Conservation (phyloP, 2,113 vertebrate species). For the Otolemur garnettii region DNA sequence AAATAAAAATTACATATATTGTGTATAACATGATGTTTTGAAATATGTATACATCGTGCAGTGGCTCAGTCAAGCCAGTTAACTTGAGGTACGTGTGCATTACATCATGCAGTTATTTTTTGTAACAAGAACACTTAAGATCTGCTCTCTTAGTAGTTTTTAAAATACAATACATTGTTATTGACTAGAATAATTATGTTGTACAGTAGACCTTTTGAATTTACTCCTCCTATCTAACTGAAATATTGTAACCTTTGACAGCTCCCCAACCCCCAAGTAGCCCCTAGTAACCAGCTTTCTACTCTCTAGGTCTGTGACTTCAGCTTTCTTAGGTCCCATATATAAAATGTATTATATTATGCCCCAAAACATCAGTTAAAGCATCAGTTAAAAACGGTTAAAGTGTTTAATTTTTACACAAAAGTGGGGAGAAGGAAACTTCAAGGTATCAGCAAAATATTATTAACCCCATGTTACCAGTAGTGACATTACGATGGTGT, state of each 20-base stretch:
- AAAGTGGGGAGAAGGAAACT: neutral
- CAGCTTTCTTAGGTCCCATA: neutral
- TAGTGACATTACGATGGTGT: neutral
- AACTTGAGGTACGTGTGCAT: neutral
- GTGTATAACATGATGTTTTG: neutral
- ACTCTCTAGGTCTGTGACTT: neutral
- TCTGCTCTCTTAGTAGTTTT: neutral
- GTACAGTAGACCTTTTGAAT: neutral
- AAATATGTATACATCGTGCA: neutral
- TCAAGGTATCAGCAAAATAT: neutral
- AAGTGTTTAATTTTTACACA: slow-evolving; percentile 3
- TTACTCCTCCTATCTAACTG: neutral
- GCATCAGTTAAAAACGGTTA: neutral
- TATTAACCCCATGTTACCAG: neutral
- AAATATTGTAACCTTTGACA: neutral
- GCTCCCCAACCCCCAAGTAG: neutral
- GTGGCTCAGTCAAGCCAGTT: neutral
- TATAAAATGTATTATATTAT: neutral
- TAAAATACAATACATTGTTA: neutral
- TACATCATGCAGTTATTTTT: neutral
- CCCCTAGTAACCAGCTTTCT: neutral
- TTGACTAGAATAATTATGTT: neutral
- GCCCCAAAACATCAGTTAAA: neutral
- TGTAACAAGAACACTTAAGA: neutral
- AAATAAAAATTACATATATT: neutral